phyloP scores from a whole-genome alignment of 2,113 vertebrate genomes.

The Ammospiza nelsoni region DNA sequence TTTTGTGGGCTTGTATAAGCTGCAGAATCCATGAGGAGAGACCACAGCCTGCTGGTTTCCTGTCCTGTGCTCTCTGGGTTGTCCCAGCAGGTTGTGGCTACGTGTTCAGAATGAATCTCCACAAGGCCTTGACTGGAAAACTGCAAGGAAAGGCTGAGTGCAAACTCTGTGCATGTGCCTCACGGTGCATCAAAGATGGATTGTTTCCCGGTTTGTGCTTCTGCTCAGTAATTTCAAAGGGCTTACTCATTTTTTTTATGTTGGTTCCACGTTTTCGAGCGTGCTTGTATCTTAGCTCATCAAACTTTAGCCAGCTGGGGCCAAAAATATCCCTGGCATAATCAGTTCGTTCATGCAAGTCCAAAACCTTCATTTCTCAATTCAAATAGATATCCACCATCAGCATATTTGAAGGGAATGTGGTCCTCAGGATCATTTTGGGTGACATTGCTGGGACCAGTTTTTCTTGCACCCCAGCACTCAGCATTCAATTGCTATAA shows the following conservation, averaged over 20 bases:
- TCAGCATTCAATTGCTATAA: conserved; percentile 16
- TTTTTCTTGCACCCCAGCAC: not conserved
- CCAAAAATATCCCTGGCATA: conserved; percentile 46
- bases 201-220: conserved; percentile 22
- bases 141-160: not conserved
- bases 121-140: not conserved
- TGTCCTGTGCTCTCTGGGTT: not conserved
- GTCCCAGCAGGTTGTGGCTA: not conserved
- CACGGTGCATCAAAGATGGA: not conserved
- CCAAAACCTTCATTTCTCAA: conserved; percentile 29
- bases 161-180: not conserved
- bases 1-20: not conserved
- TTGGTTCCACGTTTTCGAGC: conserved; percentile 32
- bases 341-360: conserved; percentile 22
- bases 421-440: not conserved
- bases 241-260: conserved; percentile 47
- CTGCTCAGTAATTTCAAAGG: conserved; percentile 25
- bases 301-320: conserved; percentile 37
- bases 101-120: not conserved
- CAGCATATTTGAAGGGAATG: not conserved
- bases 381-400: not conserved
- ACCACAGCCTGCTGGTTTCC: not conserved
- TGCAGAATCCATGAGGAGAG: not conserved
- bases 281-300: conserved; percentile 3
- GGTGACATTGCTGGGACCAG: conserved; percentile 18